phyloP scores from a whole-genome alignment of 2,797 vertebrate genomes.

The Aeoliscus strigatus region DNA sequence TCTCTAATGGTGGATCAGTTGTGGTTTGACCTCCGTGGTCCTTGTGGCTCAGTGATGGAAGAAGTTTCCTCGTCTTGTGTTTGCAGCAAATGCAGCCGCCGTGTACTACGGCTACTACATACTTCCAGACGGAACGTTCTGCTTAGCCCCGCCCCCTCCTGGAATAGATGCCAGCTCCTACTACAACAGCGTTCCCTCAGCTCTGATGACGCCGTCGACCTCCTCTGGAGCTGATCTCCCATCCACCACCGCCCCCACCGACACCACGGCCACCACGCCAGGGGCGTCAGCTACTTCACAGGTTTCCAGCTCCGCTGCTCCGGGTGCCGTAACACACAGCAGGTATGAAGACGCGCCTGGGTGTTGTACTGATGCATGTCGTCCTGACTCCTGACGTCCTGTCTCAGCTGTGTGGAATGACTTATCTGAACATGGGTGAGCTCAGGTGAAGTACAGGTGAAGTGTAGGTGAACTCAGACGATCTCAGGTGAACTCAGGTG shows the following conservation, averaged over 20 bases:
- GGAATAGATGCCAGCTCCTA: conserved; percentile 86
- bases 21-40: conserved; percentile 8
- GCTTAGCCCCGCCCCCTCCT: conserved; percentile 89
- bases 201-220: conserved; percentile 71
- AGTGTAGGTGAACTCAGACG: too few relatives aligned
- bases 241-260: conserved; percentile 73
- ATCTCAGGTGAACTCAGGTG: too few relatives aligned
- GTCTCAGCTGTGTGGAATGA: too few relatives aligned
- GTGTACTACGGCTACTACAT: conserved; percentile 98
- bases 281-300: conserved; percentile 33
- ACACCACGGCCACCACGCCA: conserved; percentile 30
- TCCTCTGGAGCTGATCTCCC: conserved; percentile 70
- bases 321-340: conserved; percentile 44
- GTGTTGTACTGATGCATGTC: too few relatives aligned
- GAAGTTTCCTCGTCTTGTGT: conserved; percentile 14
- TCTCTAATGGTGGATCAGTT: conserved; percentile 3
- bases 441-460: too few relatives aligned
- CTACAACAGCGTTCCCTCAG: conserved; percentile 79
- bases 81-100: conserved; percentile 76
- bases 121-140: conserved; percentile 93
- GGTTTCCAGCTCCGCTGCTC: conserved; percentile 30
- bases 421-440: too few relatives aligned
- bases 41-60: background rate
- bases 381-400: too few relatives aligned
- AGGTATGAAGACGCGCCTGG: conserved; percentile 37